Evolutionary conservation across 2,888 invertebrate genomes (phyloP), one percentile per base, ranked within the genome.

Genomic region (Falcaria lacertinaria): DNA sequence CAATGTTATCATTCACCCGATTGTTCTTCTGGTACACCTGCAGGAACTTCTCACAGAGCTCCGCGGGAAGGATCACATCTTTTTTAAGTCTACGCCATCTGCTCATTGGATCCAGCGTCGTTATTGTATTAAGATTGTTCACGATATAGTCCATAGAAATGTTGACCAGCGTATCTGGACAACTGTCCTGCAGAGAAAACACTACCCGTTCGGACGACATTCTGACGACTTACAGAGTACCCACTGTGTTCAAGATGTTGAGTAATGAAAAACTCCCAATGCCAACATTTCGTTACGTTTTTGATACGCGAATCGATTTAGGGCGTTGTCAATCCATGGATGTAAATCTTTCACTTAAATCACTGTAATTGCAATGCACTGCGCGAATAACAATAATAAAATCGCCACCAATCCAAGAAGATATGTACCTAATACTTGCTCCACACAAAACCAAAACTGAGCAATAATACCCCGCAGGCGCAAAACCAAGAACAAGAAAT

Each of bases 21-120:
- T 89, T 78, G 41, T 75, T 81, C 48, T 76, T 87, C 53, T 93
- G 92, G 50, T 91, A 91, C 32, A 89, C 79, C 44, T 91, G 82
- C 11, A 95, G 77, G 44, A 95, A 81, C 59, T 89, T 91, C 67
- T 95, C 94, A 64, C 94, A 94, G 55, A 95, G 91, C 74, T 94
- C 94, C 40, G 91, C 90, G 0, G 95, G 95, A 22, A 95, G 73
- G 38, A 91, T 87, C 42, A 94, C 78, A 43, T 92, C 93, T 47
- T 92, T 90, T 52, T 85, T 89, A 7, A 95, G 75, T 54, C 80
- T 83, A 39, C 79, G 74, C 69, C 89, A 87, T 52, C 90, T 84
- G 43, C 72, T 83, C 33, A 60, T 57, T 8, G 81, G 77, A 58
- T 90, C 89, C 44, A 77, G 66, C 48, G 77, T 83, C 53, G 92